Evolutionary conservation across 2,888 invertebrate species (phyloP).

Genomic region (Micoletzkya japonica): DNA sequence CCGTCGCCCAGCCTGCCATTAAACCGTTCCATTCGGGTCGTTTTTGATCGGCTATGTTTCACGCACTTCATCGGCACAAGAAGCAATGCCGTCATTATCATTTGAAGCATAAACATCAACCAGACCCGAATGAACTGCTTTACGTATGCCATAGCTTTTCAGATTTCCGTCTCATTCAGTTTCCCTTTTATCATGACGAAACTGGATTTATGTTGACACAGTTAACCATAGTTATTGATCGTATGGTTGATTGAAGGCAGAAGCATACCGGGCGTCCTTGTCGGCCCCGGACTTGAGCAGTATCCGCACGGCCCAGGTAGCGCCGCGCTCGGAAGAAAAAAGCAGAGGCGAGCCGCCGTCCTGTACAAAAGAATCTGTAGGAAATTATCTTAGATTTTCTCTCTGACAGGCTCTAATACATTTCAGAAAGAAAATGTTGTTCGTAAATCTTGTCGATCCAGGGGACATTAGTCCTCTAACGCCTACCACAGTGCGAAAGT

Average conservation of each 20-base stretch:
- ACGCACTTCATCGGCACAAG: too few species aligned
- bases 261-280: slow-evolving; percentile 20
- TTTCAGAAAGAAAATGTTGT: neutral
- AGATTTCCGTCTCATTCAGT: too few species aligned
- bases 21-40: too few species aligned
- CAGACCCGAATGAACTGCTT: too few species aligned
- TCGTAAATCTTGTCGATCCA: neutral
- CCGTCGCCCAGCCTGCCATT: slow-evolving; percentile 32
- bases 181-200: too few species aligned
- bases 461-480: neutral
- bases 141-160: too few species aligned
- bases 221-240: too few species aligned
- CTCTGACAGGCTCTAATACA: neutral
- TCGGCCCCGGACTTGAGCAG: slow-evolving; percentile 65
- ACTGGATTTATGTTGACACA: too few species aligned
- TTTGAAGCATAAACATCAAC: too few species aligned
- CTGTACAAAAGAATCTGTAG: slow-evolving; percentile 67
- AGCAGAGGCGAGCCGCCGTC: slow-evolving; percentile 88
- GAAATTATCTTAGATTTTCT: neutral
- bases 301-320: slow-evolving; percentile 77
- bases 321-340: slow-evolving; percentile 91
- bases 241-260: too few species aligned
- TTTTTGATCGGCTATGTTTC: too few species aligned
- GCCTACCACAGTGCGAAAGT: slow-evolving; percentile 17
- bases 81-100: too few species aligned